Conservation (phyloP, 2,797 vertebrate species). For the Vireo griseus region DNA sequence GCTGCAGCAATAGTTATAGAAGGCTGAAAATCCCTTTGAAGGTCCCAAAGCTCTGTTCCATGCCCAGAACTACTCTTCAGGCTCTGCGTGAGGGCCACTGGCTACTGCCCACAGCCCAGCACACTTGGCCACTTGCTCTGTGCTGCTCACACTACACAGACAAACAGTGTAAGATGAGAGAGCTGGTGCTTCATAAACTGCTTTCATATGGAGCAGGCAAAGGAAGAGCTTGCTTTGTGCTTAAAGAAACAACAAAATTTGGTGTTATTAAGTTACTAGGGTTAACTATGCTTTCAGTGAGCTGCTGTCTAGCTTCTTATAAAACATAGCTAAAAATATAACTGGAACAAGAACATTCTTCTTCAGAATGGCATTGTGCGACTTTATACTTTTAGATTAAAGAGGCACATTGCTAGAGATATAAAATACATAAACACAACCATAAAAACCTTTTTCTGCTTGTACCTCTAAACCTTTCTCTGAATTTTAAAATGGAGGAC, state of each 20-base stretch:
- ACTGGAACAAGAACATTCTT: not conserved
- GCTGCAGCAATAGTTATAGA: not conserved
- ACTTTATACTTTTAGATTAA: not conserved
- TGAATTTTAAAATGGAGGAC: not conserved
- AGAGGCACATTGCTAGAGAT: not conserved
- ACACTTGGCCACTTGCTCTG: not conserved
- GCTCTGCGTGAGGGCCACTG: fast-evolving
- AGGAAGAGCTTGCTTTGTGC: not conserved
- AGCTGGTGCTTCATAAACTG: not conserved
- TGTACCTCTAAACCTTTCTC: not conserved
- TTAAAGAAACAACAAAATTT: not conserved
- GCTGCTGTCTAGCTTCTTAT: not conserved
- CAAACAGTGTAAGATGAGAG: not conserved
- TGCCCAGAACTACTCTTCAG: not conserved
- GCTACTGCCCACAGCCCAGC: not conserved
- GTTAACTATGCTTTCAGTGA: not conserved
- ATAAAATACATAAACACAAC: not conserved
- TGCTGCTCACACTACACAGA: not conserved
- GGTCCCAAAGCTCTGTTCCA: not conserved
- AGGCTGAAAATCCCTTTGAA: not conserved
- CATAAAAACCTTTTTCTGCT: not conserved
- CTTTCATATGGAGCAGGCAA: not conserved
- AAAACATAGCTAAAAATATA: not conserved
- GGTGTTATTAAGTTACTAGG: not conserved
- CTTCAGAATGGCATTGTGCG: not conserved